Base-by-base conservation (phyloP, 2,113 vertebrate genomes). In the Anoplopoma fimbria region DNA sequence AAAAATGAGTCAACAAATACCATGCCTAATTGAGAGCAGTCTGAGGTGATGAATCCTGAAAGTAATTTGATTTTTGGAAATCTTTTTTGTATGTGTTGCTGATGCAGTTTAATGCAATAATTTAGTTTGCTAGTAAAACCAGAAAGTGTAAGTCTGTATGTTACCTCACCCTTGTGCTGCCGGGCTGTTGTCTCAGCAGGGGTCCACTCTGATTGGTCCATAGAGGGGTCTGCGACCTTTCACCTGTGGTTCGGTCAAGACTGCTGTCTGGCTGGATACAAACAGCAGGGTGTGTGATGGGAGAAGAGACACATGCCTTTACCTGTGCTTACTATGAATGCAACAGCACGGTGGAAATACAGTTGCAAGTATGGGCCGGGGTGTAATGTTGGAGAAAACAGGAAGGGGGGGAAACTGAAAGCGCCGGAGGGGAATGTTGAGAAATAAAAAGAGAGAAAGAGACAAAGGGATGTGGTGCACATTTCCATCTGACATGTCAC, bases 151-250 rank as follows among this genome's bases (percentile, higher is more conserved):
- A 21, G 47, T 9, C 31, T 31, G 34, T 25, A 27, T 38, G 61
- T 69, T 19, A 2, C 34, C 34, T 45, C 27, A 13, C 40, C 25
- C 25, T 42, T 0, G 0, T 29, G 9, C 36, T 17, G 29, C 31
- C 38, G 36, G 23, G 38, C 83, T 65, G 31, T 60, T 69, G 42
- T 77, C 77, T 49, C 83, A 73, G 82, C 45, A 31, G 67, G 87
- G 23, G n/a, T 84, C 77, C 36, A 23, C 51, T 77, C 69, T 86
- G 75, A 85, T 71, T 78, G 47, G 64, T 72, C 84, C 55, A 60
- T 1, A 19, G 81, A 61, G 77, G 65, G 36, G 58, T 53, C 40
- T 47, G 53, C 83, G 79, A 91, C 81, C 85, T 92, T 89, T 79
- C 61, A 84, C 78, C 85, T 79, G 70, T 1, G 12, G 75, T 19